Evolutionary conservation across 2,113 vertebrate genomes (phyloP).

Genomic region (Catagonus wagneri): DNA sequence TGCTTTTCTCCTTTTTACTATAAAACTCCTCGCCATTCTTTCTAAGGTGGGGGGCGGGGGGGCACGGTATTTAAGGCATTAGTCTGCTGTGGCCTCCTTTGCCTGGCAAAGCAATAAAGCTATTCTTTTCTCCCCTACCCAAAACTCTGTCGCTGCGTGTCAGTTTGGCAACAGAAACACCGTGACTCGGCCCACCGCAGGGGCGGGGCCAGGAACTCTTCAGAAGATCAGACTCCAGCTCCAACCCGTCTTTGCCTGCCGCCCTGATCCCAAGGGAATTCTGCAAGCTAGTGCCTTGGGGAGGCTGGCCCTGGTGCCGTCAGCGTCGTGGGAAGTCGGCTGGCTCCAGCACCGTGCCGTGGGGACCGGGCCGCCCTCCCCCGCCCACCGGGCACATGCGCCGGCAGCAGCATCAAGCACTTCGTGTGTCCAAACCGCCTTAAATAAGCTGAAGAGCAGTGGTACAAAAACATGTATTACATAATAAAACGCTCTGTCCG

Average conservation of each 20-base stretch:
- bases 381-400: not conserved
- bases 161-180: not conserved
- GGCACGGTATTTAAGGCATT: too few species aligned
- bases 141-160: too few species aligned
- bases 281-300: not conserved
- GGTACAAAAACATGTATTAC: not conserved
- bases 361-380: not conserved
- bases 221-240: not conserved
- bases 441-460: not conserved
- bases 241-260: not conserved
- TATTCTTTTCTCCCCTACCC: too few species aligned
- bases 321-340: not conserved
- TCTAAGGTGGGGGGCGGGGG: too few species aligned
- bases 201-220: too few species aligned
- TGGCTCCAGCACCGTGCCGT: not conserved
- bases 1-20: too few species aligned
- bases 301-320: not conserved
- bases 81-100: too few species aligned
- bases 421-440: not conserved
- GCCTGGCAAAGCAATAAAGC: too few species aligned
- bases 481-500: not conserved
- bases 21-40: too few species aligned
- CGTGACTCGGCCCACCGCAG: not conserved
- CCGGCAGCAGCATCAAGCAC: not conserved
- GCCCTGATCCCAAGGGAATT: not conserved